Evolutionary conservation across 37 sponge, comb jelly and placozoan species (phyloP).

Genomic region (Agelas oroides): DNA sequence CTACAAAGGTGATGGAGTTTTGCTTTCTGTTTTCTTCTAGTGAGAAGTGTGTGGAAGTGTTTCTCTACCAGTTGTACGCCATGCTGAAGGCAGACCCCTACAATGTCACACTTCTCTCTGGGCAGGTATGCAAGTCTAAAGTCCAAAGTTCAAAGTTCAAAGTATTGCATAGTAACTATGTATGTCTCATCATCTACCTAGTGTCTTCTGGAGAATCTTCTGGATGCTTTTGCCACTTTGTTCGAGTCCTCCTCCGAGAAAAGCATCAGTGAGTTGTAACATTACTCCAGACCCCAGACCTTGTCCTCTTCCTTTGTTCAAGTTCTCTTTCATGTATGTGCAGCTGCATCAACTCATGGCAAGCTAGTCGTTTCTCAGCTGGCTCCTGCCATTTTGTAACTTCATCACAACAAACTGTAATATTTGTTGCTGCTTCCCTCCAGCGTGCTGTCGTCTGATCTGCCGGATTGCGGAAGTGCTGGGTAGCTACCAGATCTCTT

Average conservation of each 20-base stretch:
- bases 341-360: too few relatives aligned
- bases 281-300: too few relatives aligned
- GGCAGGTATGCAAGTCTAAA: slow-evolving; percentile 47
- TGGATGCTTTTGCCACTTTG: slow-evolving; percentile 53
- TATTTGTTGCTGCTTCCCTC: neutral
- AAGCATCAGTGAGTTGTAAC: slow-evolving; percentile 62
- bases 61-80: slow-evolving; percentile 46
- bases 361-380: too few relatives aligned
- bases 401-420: too few relatives aligned
- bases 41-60: slow-evolving; percentile 69
- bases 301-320: too few relatives aligned
- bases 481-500: slow-evolving; percentile 50
- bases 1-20: too few relatives aligned
- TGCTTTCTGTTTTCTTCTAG: slow-evolving; percentile 10
- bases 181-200: neutral
- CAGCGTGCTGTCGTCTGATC: slow-evolving; percentile 61
- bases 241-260: slow-evolving; percentile 48
- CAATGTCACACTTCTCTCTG: slow-evolving; percentile 56
- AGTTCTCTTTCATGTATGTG: neutral
- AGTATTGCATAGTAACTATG: too few relatives aligned
- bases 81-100: slow-evolving; percentile 52
- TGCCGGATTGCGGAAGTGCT: slow-evolving; percentile 61
- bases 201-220: slow-evolving; percentile 47
- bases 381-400: too few relatives aligned
- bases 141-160: too few relatives aligned